Conservation (phyloP, 2,113 vertebrate species). For the Damaliscus lunatus region DNA sequence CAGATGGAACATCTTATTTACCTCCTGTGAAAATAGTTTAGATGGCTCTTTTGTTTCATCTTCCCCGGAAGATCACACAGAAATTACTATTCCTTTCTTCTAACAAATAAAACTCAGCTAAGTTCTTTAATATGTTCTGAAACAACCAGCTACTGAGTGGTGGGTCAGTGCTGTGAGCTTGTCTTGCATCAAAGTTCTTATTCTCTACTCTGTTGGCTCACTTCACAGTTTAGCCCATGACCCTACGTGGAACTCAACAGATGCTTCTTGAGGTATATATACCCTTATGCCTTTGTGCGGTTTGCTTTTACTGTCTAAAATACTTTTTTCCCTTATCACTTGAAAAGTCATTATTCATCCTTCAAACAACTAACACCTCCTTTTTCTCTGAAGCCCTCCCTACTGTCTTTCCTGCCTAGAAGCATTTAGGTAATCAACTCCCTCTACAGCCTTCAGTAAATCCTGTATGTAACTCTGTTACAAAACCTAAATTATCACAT, state of each 20-base stretch:
- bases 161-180: neutral
- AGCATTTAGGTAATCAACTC: neutral
- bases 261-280: neutral
- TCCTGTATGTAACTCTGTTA: slow-evolving; percentile 48
- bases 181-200: slow-evolving; percentile 37
- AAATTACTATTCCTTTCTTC: neutral
- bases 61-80: neutral
- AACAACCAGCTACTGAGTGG: neutral
- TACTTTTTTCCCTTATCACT: neutral
- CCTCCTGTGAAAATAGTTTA: neutral
- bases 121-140: slow-evolving; percentile 45
- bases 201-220: neutral
- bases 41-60: neutral
- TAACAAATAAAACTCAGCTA: neutral
- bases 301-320: slow-evolving; percentile 15
- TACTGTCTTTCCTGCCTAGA: neutral
- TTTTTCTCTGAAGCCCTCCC: neutral
- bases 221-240: neutral
- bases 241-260: neutral
- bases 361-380: neutral
- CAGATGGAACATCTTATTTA: neutral
- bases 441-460: neutral
- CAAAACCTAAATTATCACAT: slow-evolving; percentile 39
- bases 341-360: slow-evolving; percentile 31
- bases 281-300: neutral